Evolutionary conservation across 2,797 vertebrate species (phyloP).

Genomic region (Poecilia velifera): DNA sequence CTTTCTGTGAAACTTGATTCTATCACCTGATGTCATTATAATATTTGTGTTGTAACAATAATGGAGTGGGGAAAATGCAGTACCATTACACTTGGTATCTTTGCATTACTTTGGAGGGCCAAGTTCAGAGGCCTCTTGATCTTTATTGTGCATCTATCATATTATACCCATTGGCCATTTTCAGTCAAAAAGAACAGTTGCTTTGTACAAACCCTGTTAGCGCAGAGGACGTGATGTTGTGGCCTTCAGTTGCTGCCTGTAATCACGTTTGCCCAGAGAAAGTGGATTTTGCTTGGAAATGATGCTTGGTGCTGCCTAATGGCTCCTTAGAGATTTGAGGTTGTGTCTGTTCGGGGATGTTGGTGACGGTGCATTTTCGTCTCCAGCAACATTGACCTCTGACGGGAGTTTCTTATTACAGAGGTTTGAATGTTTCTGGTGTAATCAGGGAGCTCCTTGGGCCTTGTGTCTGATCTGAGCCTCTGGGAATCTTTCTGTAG

Average conservation of each 20-base stretch:
- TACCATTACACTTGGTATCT: not conserved
- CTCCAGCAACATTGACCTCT: conserved; percentile 36
- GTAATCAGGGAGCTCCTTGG: conserved; percentile 9
- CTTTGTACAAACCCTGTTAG: conserved; percentile 20
- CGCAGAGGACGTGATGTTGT: conserved; percentile 22
- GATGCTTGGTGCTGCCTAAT: conserved; percentile 63
- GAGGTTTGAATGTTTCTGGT: conserved; percentile 30
- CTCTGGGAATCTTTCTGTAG: not conserved
- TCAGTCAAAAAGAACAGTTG: conserved; percentile 28
- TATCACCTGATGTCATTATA: not conserved
- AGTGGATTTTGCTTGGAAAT: conserved; percentile 74
- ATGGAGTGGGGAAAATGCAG: not conserved
- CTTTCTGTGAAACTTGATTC: not conserved
- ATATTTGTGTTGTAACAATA: not conserved
- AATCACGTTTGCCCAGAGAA: conserved; percentile 64
- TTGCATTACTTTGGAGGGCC: not conserved
- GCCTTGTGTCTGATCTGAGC: conserved; percentile 6
- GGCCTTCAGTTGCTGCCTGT: conserved; percentile 43
- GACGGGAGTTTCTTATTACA: conserved; percentile 28
- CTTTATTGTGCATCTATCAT: not conserved
- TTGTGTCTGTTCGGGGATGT: conserved; percentile 47
- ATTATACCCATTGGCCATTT: conserved; percentile 19
- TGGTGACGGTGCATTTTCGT: conserved; percentile 2
- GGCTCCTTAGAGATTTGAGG: conserved; percentile 44
- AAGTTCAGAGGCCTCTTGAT: not conserved